A percentile compares a stretch with the other conserved stretches of the same genome.
These are phyloP conservation scores for Tortricodes alternella DNA, from an alignment of 2,888 invertebrate genomes.

Conservation along the genomic window DNA sequence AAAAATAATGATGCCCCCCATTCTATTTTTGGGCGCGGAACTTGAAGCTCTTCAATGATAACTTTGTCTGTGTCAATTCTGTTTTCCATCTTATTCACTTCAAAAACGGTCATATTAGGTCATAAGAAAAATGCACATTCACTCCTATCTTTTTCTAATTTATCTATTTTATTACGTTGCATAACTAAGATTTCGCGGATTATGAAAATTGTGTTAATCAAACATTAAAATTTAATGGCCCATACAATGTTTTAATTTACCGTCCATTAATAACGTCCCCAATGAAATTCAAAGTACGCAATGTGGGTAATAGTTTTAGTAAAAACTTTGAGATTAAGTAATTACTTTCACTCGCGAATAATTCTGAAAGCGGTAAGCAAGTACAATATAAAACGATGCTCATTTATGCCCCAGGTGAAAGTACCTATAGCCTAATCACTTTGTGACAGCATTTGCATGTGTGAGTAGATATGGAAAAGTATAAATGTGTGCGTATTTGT, in stretches of 20 bases:
- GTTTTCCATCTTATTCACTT: too few relatives aligned
- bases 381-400: constrained; percentile 1
- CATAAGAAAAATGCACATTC: background rate
- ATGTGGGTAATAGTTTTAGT: background rate
- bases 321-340: background rate
- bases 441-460: too few relatives aligned
- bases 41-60: too few relatives aligned
- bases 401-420: background rate
- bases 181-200: background rate
- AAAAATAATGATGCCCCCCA: constrained; percentile 13
- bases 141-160: background rate
- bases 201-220: background rate
- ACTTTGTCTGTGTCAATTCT: too few relatives aligned
- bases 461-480: too few relatives aligned
- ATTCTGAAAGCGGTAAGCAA: constrained; percentile 1
- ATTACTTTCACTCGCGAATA: constrained; percentile 19
- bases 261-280: too few relatives aligned
- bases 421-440: too few relatives aligned
- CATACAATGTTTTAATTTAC: background rate
- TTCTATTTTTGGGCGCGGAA: constrained; percentile 7
- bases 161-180: background rate
- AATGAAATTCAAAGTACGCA: too few relatives aligned
- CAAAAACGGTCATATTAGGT: background rate
- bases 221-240: background rate
- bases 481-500: too few relatives aligned